Base-by-base conservation (phyloP, 2,888 invertebrate genomes). In the Alviniconcha strummeri region DNA sequence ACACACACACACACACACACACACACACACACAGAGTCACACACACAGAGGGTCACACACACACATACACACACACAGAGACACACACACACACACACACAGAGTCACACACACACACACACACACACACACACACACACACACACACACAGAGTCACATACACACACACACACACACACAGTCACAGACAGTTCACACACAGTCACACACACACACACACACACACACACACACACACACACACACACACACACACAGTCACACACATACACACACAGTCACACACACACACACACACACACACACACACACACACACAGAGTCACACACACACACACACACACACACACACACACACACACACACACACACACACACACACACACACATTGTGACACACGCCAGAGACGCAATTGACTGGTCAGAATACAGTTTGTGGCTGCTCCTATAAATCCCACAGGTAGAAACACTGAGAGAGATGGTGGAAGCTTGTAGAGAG, bases 1-100 rank as follows among this genome's bases (percentile, higher is more conserved):
- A 13, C 76, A 55, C 76, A 17, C 76, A 55, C 76, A 56, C 15
- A 55, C 76, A n/a, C 55, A 55, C 56, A 76, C 55, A 3, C 55
- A 55, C 72, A 55, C 76, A 55, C 55, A 55, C 76, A 76, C 76
- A 76, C 75, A 76, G 55, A 55, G 55, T 55, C 76, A 55, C 76
- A 76, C 76, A 76, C 76, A 76, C 55, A 55, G 9, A 55, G 13
- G 15, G 6, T 55, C 56, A 15, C 76, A 76, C 76, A 8, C 76
- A 76, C 76, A 4, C 76, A 76, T 15, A 13, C 15, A 54, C 55
- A 55, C 76, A 56, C 75, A 55, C 75, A 7, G 9, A 71, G n/a
- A n/a, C n/a, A n/a, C 36, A 36, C 36, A 36, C 74, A 52, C 74
- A 4, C 74, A 4, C 74, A 4, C 74, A 5, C 74, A 4, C 74